Evolutionary conservation across 2,888 invertebrate species (phyloP), one percentile per base, ranked within the genome.

Genomic region (Podotricha telesiphe): DNA sequence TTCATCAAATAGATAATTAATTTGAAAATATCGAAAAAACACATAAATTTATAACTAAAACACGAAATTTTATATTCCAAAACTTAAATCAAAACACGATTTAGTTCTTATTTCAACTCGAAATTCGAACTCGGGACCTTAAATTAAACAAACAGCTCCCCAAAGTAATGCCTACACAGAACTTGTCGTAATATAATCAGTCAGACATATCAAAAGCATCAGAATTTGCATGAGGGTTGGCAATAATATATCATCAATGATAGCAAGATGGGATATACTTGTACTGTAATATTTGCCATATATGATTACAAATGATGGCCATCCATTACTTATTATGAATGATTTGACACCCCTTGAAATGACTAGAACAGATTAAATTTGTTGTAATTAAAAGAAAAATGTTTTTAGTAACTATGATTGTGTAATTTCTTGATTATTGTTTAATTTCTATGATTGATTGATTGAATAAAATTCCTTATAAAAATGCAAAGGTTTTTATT

Each of bases 221-320:
- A 73, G 70, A 71, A 79, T 79, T 79, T 78, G 79, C 79, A 78
- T 78, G 75, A 73, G 75, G 74, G 74, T 68, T 50, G 77, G 76
- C 75, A 74, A 75, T 78, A 75, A 79, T 78, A 76, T 78, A 79
- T 79, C 70, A 74, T 74, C 73, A 74, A 79, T 78, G 77, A 78
- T 73, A 72, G 73, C 70, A 55, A 68, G 69, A 76, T 78, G 77
- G 77, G 73, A 73, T 76, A 73, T 70, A 73, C 73, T 72, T 78
- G 76, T 78, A 61, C 47, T 34, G 1, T 55, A 37, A 45, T 67
- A 67, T 67, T 67, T 45, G 61, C 42, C 42, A 45, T 67, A 61
- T 62, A 62, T 47, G 48, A 34, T 62, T 28, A 61, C 47, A 47
- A 61, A 61, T 61, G 20, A 47, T 45, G 22, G 15, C 19, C 17